Percentiles rank a stretch among this genome's conserved stretches.
Evolutionary conservation across 2,888 invertebrate species (phyloP).

Genomic region (Prosapia bicincta): DNA sequence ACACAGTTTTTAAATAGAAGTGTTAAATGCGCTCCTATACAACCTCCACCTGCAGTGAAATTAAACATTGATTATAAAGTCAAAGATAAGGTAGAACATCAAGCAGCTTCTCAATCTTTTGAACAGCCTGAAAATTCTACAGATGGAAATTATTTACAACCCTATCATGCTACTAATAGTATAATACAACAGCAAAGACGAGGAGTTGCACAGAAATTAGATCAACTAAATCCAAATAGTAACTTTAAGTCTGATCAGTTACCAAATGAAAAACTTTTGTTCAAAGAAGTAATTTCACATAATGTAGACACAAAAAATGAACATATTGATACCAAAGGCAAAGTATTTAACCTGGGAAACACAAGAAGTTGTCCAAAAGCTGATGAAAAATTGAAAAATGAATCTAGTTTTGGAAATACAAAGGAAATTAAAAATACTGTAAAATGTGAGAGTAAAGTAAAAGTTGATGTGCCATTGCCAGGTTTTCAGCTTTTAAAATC

Average conservation of each 20-base stretch:
- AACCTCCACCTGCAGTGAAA: background rate
- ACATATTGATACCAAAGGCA: background rate
- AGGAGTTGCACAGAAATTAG: background rate
- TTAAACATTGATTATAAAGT: background rate
- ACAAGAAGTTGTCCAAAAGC: background rate
- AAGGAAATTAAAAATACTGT: background rate
- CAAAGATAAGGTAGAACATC: background rate
- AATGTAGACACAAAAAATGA: background rate
- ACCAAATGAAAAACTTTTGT: background rate
- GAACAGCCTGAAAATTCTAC: background rate
- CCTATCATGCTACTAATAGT: background rate
- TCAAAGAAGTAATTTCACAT: background rate
- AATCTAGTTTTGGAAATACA: background rate
- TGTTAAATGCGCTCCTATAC: background rate
- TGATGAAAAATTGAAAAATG: background rate
- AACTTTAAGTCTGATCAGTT: background rate
- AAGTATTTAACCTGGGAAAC: background rate
- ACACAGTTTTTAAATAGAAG: background rate
- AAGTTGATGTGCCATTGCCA: background rate
- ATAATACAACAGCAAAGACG: background rate
- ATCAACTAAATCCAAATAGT: background rate
- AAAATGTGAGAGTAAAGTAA: background rate
- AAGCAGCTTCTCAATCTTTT: background rate
- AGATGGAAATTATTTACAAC: background rate
- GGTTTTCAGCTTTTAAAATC: constrained; percentile 9